Percentiles rank a stretch among this genome's conserved stretches.
phyloP scores from a whole-genome alignment of 2,113 vertebrate genomes.

The Tamias sibiricus region DNA sequence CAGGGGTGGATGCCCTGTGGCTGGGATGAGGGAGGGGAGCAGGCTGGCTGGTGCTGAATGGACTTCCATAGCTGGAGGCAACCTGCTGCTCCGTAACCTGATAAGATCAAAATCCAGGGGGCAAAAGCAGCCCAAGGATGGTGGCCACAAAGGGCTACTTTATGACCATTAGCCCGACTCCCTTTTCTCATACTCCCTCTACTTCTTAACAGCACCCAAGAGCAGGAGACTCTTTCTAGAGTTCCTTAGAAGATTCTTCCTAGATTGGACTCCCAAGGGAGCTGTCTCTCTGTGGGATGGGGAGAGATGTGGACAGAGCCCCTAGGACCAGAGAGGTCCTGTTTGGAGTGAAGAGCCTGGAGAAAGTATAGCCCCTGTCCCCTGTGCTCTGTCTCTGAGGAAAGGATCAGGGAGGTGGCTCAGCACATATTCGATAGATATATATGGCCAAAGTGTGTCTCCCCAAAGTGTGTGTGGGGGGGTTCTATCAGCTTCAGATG shows the following conservation, averaged over 20 bases:
- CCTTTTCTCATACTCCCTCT: background rate
- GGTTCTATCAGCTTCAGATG: background rate
- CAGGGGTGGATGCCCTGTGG: background rate
- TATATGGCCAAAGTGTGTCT: background rate
- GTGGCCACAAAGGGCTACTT: background rate
- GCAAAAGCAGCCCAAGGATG: background rate
- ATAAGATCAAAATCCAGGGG: background rate
- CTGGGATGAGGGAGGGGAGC: no score
- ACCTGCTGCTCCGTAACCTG: background rate
- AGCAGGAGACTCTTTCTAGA: background rate
- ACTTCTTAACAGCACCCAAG: no score
- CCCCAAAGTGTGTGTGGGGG: background rate
- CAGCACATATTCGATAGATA: fast-evolving
- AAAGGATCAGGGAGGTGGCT: background rate
- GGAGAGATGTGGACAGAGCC: background rate
- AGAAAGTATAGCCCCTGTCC: no score
- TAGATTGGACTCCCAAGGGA: background rate
- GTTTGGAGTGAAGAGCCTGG: background rate
- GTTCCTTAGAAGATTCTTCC: background rate
- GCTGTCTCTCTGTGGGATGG: background rate
- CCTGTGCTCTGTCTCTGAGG: background rate
- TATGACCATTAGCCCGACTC: no score
- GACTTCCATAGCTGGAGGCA: background rate
- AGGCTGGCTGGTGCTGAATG: background rate
- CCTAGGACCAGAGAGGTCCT: background rate